Evolutionary conservation across 2,113 vertebrate genomes (phyloP).

Genomic region (Aldabrachelys gigantea): DNA sequence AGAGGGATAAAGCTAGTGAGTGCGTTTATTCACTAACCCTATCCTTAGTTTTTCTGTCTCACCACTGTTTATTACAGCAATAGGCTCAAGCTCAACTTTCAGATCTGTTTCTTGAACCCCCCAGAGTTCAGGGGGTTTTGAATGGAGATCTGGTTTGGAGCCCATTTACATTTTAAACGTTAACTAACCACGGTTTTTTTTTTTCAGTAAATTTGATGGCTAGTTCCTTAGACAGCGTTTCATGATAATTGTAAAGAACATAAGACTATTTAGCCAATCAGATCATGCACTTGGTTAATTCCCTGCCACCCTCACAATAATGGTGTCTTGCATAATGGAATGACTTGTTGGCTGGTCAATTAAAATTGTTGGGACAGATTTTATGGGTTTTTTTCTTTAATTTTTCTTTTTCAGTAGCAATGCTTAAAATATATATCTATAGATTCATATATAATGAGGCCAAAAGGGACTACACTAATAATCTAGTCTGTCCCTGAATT

Average conservation of each 20-base stretch:
- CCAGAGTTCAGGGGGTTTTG: background rate
- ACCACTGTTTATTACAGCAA: background rate
- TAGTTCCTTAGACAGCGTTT: slow-evolving; percentile 25
- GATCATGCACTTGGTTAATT: background rate
- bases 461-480: background rate
- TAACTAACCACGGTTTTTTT: slow-evolving; percentile 55
- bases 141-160: slow-evolving; percentile 34
- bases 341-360: background rate
- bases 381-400: background rate
- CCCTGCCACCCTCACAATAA: background rate
- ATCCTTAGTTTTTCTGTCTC: background rate
- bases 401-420: background rate
- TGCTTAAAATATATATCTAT: background rate
- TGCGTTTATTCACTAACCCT: background rate
- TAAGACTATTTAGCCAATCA: background rate
- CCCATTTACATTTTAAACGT: slow-evolving; percentile 12
- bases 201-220: slow-evolving; percentile 39
- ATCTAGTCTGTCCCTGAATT: background rate
- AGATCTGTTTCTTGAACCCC: background rate
- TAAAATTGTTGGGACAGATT: background rate
- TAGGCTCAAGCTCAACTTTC: background rate
- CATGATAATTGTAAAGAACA: background rate
- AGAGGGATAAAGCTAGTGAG: background rate
- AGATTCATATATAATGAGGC: background rate
- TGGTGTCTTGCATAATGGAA: background rate